Percentiles rank a stretch among this genome's conserved stretches.
Evolutionary conservation across 1,140 invertebrate genomes (phyloP).

Genomic region (Neuroterus valhalla): DNA sequence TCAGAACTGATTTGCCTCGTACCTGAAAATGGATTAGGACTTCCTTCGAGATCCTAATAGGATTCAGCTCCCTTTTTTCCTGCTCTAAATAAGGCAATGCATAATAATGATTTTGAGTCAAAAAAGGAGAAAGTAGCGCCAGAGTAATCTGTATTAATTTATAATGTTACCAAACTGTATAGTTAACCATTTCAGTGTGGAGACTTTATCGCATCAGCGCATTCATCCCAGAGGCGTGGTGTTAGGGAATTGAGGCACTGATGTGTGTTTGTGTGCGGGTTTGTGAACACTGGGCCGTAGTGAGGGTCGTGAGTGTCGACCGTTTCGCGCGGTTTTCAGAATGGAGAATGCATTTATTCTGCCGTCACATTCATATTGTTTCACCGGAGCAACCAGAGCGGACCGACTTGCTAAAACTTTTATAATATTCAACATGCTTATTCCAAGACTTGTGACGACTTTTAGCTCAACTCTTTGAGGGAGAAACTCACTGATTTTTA

Average conservation of each 20-base stretch:
- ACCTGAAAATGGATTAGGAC: no score
- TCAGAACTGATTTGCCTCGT: no score
- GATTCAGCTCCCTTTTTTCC: no score
- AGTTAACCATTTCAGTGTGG: slow-evolving; percentile 37
- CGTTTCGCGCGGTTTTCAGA: slow-evolving; percentile 49
- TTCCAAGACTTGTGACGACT: not conserved
- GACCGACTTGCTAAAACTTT: slow-evolving; percentile 56
- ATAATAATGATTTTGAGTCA: not conserved
- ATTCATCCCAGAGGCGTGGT: slow-evolving; percentile 41
- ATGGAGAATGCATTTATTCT: slow-evolving; percentile 57
- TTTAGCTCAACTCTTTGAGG: not conserved
- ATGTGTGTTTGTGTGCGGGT: slow-evolving; percentile 19
- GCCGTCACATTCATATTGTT: slow-evolving; percentile 55
- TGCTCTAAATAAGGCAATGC: no score
- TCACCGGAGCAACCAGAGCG: slow-evolving; percentile 32
- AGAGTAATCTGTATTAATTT: slow-evolving; percentile 51
- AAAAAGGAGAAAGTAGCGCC: not conserved
- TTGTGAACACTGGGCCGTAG: not conserved
- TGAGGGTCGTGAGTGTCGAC: slow-evolving; percentile 33
- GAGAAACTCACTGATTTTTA: no score
- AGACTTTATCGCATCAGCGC: slow-evolving; percentile 49
- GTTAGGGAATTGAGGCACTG: slow-evolving; percentile 22
- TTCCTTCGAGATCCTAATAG: no score
- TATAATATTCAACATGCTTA: slow-evolving; percentile 57
- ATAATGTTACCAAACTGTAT: slow-evolving; percentile 36